Evolutionary conservation across 2,113 vertebrate genomes (phyloP), one percentile per base, ranked within the genome.

Genomic region (Ceyx margarethae): DNA sequence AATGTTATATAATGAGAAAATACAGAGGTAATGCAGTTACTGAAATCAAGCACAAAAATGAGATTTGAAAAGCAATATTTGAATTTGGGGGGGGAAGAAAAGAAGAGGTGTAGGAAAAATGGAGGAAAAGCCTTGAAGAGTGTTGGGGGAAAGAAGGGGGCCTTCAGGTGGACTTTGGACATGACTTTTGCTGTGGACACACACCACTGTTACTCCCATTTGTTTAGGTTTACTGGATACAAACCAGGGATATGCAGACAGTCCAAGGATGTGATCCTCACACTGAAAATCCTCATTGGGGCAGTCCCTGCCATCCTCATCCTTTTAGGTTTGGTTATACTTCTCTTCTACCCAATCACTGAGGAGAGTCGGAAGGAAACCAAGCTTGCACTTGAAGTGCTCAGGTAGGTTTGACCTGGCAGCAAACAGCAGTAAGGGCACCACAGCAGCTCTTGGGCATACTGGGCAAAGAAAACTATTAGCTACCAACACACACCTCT

Each of bases 281-380:
- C 98, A 1, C 98, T 99, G 93, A 99, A 99, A 92, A 96, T 99
- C 90, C 98, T 99, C 85, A 99, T 99, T 5, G 98, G 98, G 6
- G 99, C 97, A 0, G 98, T 98, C 40, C 99, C 99, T 5, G 98
- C 98, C 89, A 93, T 97, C 88, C 98, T 99, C 94, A 98, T 99
- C 64, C 80, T 98, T 23, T 87, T 93, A 3, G 99, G 99, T 28
- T 96, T 99, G 56, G 80, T 98, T 94, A 98, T 99, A 94, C 98
- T 99, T 16, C 66, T 98, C 90, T 96, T 98, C 35, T 98, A 99
- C 85, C 99, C 98, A 2, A 98, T 98, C 96, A 98, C 97, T 13
- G 98, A 99, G 96, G 97, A 97, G 51, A 97, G 98, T 19, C 93
- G 98, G 60, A 98, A 97, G 65, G 97, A 98, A 93, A 98, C 97